Evolutionary conservation across 1,140 invertebrate species (phyloP).

Genomic region (Phymorhynchus buccinoides): DNA sequence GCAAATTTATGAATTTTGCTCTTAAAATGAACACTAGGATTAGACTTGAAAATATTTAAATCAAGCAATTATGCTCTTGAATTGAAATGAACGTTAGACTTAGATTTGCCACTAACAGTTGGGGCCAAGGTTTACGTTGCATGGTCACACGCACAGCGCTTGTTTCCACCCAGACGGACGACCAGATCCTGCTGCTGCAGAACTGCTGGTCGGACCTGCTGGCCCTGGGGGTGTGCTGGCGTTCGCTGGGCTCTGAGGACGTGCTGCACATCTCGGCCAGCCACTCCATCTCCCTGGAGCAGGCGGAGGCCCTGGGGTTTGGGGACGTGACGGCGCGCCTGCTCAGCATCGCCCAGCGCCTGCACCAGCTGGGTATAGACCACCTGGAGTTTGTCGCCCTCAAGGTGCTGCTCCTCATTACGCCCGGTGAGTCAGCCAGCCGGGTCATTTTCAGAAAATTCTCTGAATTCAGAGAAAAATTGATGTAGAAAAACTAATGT

Average conservation of each 20-base stretch:
- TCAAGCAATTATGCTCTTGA: no score
- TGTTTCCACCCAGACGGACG: constrained; percentile 83
- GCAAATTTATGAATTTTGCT: no score
- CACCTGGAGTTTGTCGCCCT: constrained; percentile 97
- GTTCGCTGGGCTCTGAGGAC: constrained; percentile 61
- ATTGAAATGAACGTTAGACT: no score
- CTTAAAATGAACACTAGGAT: no score
- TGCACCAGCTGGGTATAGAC: constrained; percentile 91
- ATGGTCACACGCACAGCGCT: no score
- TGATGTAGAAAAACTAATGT: no score
- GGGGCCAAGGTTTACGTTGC: no score
- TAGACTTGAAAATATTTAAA: no score
- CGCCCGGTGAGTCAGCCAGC: constrained; percentile 82
- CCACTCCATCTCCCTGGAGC: constrained; percentile 84
- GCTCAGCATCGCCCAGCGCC: constrained; percentile 93
- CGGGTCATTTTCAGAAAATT: background rate
- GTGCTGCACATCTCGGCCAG: constrained; percentile 79
- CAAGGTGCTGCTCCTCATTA: constrained; percentile 92
- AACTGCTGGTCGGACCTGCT: constrained; percentile 98
- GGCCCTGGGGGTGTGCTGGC: constrained; percentile 79
- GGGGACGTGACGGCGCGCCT: constrained; percentile 83
- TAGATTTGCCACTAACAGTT: no score
- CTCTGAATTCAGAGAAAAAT: no score
- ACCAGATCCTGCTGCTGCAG: constrained; percentile 95
- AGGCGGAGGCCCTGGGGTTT: constrained; percentile 80